Conservation (phyloP, 1,140 invertebrate genomes). For the Doryteuthis pealeii region DNA sequence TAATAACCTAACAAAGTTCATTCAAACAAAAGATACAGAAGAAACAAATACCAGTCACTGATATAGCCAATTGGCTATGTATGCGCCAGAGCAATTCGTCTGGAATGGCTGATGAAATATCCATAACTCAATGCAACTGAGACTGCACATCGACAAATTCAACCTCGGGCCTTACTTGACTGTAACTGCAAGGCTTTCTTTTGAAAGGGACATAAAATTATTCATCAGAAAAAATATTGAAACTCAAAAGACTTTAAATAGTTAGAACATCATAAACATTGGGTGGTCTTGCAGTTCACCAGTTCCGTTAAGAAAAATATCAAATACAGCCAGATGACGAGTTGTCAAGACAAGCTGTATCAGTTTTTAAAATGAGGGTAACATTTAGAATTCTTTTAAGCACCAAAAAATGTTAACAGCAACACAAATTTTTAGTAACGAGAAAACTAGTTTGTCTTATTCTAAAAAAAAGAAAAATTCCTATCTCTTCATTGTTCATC, state of each 20-base stretch:
- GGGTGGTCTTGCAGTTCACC: constrained; percentile 8
- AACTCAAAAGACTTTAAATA: constrained; percentile 8
- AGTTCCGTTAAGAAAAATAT: not conserved
- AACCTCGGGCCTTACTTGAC: constrained; percentile 31
- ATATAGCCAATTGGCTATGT: constrained; percentile 10
- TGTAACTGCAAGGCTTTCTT: constrained; percentile 31
- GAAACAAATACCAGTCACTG: constrained; percentile 25
- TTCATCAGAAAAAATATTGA: constrained; percentile 17
- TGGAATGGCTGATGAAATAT: constrained; percentile 14
- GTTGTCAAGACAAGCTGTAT: no score
- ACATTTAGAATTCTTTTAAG: no score
- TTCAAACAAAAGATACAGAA: constrained; percentile 10
- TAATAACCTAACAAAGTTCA: constrained; percentile 6
- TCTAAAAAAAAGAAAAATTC: no score
- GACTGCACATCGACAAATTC: constrained; percentile 23
- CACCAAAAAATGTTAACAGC: no score
- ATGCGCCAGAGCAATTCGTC: constrained; percentile 1
- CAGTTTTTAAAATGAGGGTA: no score
- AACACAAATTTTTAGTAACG: no score
- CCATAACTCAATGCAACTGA: constrained; percentile 30
- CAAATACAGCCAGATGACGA: not conserved
- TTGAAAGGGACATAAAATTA: constrained; percentile 28
- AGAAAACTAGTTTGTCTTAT: no score
- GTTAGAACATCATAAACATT: constrained; percentile 9
- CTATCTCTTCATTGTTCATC: no score